phyloP scores from a whole-genome alignment of 2,888 invertebrate genomes.

The Brenthis hecate region DNA sequence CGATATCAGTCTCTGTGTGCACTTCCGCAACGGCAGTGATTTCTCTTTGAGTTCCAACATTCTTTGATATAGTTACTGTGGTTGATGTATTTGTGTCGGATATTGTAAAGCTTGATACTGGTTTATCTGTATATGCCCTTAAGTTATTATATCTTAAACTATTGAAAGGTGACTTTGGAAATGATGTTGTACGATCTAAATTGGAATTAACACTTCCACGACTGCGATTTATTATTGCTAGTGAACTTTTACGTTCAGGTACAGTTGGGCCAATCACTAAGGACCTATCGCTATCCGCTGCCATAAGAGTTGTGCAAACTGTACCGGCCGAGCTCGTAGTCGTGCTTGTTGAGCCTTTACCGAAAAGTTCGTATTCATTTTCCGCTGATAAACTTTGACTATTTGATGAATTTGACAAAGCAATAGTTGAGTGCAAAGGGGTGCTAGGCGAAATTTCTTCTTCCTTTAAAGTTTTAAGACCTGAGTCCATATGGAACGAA shows the following conservation, averaged over 20 bases:
- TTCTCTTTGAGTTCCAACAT: slow-evolving; percentile 74
- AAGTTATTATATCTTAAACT: slow-evolving; percentile 67
- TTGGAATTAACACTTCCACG: slow-evolving; percentile 79
- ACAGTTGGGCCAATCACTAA: slow-evolving; percentile 87
- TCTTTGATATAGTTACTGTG: slow-evolving; percentile 70
- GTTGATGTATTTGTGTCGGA: slow-evolving; percentile 66
- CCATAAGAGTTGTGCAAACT: slow-evolving; percentile 91
- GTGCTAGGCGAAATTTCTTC: slow-evolving; percentile 84
- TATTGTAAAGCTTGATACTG: slow-evolving; percentile 63
- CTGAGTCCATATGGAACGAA: slow-evolving; percentile 98
- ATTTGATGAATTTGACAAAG: slow-evolving; percentile 86
- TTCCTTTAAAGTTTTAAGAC: slow-evolving; percentile 92
- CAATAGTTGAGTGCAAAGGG: slow-evolving; percentile 87
- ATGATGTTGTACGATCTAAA: slow-evolving; percentile 77
- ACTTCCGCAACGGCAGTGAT: slow-evolving; percentile 83
- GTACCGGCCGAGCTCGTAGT: slow-evolving; percentile 95
- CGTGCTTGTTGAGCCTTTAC: slow-evolving; percentile 95
- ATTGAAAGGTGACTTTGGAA: slow-evolving; percentile 68
- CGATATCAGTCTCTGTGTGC: slow-evolving; percentile 74
- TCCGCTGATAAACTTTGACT: slow-evolving; percentile 89
- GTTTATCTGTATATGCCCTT: slow-evolving; percentile 63
- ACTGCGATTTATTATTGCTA: slow-evolving; percentile 82
- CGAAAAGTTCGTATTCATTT: slow-evolving; percentile 94
- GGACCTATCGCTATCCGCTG: slow-evolving; percentile 85
- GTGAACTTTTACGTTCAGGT: slow-evolving; percentile 91